A percentile compares a stretch with the other conserved stretches of the same genome.
These are phyloP conservation scores for Porphyrio hochstetteri DNA, from an alignment of 2,113 vertebrate genomes.

Conservation along the genomic window DNA sequence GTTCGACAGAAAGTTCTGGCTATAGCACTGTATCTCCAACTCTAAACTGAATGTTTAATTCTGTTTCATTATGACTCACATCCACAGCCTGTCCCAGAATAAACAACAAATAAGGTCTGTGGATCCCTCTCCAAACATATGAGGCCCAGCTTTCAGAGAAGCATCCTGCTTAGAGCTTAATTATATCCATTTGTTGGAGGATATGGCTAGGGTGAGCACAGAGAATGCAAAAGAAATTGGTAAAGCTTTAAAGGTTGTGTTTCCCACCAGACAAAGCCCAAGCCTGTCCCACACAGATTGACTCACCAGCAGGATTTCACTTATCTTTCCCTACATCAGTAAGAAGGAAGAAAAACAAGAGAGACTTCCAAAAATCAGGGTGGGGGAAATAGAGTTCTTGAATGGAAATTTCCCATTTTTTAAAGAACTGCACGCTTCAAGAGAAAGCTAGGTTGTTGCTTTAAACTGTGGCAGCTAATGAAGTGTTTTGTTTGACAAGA, in stretches of 20 bases:
- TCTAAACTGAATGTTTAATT: constrained; percentile 1
- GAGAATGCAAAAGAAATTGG: not conserved
- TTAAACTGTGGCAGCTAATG: not conserved
- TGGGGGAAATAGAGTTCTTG: not conserved
- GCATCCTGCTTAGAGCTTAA: not conserved
- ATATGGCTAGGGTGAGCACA: not conserved
- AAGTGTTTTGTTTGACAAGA: not conserved
- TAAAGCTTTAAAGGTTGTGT: not conserved
- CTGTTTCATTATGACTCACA: constrained; percentile 4
- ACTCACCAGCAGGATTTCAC: not conserved
- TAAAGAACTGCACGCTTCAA: not conserved
- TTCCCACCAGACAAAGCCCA: not conserved
- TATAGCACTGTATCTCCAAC: not conserved
- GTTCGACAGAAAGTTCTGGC: not conserved
- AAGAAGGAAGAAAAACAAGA: not conserved
- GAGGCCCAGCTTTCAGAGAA: not conserved
- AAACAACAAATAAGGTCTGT: not conserved
- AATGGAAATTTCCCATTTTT: not conserved
- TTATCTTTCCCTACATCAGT: not conserved
- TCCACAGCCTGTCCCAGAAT: not conserved
- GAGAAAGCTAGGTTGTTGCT: not conserved
- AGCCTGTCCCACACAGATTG: not conserved
- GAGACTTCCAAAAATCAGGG: not conserved
- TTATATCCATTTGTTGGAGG: fast-evolving
- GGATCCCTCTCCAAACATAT: not conserved